Conservation (phyloP, 2,113 vertebrate genomes). For the Sporophila hypoxantha region DNA sequence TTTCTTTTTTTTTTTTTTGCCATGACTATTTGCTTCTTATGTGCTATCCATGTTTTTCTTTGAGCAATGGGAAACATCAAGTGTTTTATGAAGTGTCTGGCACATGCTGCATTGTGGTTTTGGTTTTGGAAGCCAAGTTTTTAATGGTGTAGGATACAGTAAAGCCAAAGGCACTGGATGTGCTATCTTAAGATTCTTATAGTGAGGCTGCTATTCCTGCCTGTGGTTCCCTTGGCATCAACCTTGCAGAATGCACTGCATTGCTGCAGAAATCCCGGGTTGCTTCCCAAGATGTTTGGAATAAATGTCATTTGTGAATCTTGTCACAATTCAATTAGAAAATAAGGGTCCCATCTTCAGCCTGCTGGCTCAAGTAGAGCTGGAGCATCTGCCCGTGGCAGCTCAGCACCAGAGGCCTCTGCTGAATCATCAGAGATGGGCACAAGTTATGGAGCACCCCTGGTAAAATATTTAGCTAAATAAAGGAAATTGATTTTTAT, state of each 20-base stretch:
- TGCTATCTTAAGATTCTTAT: background rate
- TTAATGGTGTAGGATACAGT: background rate
- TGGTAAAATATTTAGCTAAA: background rate
- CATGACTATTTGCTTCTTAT: background rate
- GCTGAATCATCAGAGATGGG: background rate
- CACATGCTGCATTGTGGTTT: background rate
- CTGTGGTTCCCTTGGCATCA: background rate
- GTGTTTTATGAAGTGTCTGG: background rate
- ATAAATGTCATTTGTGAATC: background rate
- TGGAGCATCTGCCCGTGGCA: background rate
- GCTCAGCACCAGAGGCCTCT: background rate
- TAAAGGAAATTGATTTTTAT: background rate
- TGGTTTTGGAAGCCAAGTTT: background rate
- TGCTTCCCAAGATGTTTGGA: background rate
- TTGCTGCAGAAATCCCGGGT: constrained; percentile 2
- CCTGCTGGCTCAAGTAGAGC: background rate
- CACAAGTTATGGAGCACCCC: background rate
- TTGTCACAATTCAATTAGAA: background rate
- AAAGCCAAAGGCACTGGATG: background rate
- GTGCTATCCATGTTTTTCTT: background rate
- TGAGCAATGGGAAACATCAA: background rate
- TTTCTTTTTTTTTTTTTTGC: background rate
- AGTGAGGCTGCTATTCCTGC: background rate
- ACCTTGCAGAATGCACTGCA: background rate
- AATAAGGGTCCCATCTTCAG: background rate